Evolutionary conservation across 2,797 vertebrate species (phyloP).

Genomic region (Mormyrus hasselquistii): DNA sequence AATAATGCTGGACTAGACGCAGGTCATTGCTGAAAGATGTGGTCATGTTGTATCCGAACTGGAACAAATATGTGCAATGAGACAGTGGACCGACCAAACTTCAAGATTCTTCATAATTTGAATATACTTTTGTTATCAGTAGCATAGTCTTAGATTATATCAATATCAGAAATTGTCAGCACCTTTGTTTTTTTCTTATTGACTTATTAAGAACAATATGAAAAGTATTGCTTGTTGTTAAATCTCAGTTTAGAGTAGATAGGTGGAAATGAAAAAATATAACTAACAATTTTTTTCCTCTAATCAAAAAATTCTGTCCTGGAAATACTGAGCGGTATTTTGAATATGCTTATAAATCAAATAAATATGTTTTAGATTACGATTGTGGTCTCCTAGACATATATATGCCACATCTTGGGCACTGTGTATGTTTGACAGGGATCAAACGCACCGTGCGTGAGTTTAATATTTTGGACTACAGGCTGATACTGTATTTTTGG

Average conservation of each 20-base stretch:
- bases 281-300: neutral
- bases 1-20: neutral
- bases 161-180: neutral
- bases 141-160: neutral
- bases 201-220: neutral
- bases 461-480: constrained; percentile 1
- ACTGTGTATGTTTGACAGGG: neutral
- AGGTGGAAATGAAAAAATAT: neutral
- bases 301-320: constrained; percentile 7
- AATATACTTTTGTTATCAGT: neutral
- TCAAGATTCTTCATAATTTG: neutral
- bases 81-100: neutral
- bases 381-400: constrained; percentile 12
- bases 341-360: constrained; percentile 15
- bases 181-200: neutral
- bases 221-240: neutral
- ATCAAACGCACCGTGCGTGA: neutral
- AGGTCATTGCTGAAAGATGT: neutral
- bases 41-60: neutral
- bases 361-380: constrained; percentile 15
- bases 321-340: neutral
- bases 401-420: neutral
- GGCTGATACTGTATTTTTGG: neutral
- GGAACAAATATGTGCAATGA: neutral
- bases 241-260: neutral